phyloP scores from a whole-genome alignment of 2,888 invertebrate species.

The Drosophila nr. perissopoda region DNA sequence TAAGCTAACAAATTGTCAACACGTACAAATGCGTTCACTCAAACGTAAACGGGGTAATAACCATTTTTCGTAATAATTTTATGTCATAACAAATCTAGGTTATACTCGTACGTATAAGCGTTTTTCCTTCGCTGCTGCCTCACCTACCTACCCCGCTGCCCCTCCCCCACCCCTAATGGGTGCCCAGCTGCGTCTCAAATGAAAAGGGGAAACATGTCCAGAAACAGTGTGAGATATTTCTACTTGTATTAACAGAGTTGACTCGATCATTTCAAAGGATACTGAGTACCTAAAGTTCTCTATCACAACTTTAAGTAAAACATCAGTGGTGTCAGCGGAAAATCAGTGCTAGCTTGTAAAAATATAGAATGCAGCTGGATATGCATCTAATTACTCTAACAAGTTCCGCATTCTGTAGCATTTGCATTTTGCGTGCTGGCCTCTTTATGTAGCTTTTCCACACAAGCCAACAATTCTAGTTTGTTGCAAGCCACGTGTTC shows the following conservation, averaged over 20 bases:
- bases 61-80: slow-evolving; percentile 82
- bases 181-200: slow-evolving; percentile 7
- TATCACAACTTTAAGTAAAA: not conserved
- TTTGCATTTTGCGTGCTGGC: not conserved
- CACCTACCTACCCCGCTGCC: not conserved
- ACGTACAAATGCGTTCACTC: slow-evolving; percentile 83
- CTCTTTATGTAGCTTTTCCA: not conserved
- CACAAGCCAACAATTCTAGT: not conserved
- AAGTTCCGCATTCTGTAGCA: not conserved
- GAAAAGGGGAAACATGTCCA: not conserved
- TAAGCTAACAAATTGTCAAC: slow-evolving; percentile 83
- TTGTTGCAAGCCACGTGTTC: slow-evolving; percentile 18
- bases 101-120: slow-evolving; percentile 47
- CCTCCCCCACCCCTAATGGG: not conserved
- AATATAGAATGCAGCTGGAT: not conserved
- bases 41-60: slow-evolving; percentile 84
- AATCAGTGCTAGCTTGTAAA: no score
- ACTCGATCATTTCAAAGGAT: not conserved
- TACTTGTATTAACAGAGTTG: not conserved
- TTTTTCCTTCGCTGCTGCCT: not conserved
- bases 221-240: not conserved
- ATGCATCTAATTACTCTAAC: not conserved
- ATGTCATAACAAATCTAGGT: slow-evolving; percentile 83
- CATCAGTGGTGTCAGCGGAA: not conserved
- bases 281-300: not conserved